phyloP scores from a whole-genome alignment of 2,113 vertebrate genomes.

The Indri indri region DNA sequence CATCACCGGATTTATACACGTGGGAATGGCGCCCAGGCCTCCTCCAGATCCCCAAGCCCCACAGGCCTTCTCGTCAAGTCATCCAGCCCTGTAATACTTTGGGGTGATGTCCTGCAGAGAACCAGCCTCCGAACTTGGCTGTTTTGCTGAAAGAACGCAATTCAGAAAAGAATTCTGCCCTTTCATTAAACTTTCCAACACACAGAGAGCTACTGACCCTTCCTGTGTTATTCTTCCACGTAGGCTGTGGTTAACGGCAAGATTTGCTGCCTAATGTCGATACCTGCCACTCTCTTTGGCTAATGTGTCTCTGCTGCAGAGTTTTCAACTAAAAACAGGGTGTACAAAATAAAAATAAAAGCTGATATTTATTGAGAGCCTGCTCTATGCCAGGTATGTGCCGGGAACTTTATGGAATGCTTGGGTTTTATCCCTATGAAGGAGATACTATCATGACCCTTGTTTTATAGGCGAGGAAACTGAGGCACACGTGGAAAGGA shows the following conservation, averaged over 20 bases:
- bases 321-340: background rate
- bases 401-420: background rate
- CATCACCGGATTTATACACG: too few species aligned
- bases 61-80: fast-evolving
- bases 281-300: background rate
- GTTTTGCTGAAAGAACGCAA: background rate
- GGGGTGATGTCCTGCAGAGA: background rate
- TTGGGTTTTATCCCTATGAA: background rate
- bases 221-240: fast-evolving
- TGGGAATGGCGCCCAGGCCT: background rate
- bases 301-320: fast-evolving
- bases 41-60: fast-evolving
- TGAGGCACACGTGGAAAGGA: background rate
- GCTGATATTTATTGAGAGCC: background rate
- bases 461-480: background rate
- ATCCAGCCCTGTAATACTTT: background rate
- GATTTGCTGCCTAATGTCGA: background rate
- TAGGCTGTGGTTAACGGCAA: background rate
- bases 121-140: too few species aligned
- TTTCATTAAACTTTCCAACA: fast-evolving
- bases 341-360: background rate
- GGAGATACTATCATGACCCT: background rate
- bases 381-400: background rate
- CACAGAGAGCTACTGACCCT: fast-evolving
- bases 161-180: background rate